phyloP scores from a whole-genome alignment of 2,888 invertebrate species.

The Eulithis prunata region DNA sequence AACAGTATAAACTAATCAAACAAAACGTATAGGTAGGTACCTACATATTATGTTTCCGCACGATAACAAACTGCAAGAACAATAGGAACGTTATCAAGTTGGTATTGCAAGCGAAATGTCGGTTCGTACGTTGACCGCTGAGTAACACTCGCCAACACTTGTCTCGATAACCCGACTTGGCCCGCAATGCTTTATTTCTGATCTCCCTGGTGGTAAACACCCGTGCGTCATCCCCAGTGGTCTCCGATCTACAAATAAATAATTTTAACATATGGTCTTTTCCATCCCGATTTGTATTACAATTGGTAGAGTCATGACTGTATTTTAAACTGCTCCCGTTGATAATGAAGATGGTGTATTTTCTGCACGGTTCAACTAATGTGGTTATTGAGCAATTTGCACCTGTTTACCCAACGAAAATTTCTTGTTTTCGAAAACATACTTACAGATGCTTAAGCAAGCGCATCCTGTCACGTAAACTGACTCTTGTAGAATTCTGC shows the following conservation, averaged over 20 bases:
- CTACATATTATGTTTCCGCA: slow-evolving; percentile 38
- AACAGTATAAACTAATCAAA: slow-evolving; percentile 40
- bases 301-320: slow-evolving; percentile 42
- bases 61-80: slow-evolving; percentile 58
- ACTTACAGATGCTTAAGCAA: slow-evolving; percentile 8
- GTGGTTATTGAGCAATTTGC: slow-evolving; percentile 39
- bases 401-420: slow-evolving; percentile 33
- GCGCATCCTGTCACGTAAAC: slow-evolving; percentile 22
- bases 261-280: slow-evolving; percentile 60
- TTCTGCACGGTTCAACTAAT: slow-evolving; percentile 47
- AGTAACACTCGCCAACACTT: slow-evolving; percentile 59
- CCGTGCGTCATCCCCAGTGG: slow-evolving; percentile 76
- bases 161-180: slow-evolving; percentile 70
- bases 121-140: slow-evolving; percentile 70
- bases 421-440: slow-evolving; percentile 20
- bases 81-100: slow-evolving; percentile 68
- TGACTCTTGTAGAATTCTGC: slow-evolving; percentile 17
- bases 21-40: slow-evolving; percentile 40
- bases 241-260: slow-evolving; percentile 74
- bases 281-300: slow-evolving; percentile 45
- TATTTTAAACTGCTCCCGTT: slow-evolving; percentile 35
- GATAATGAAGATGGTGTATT: slow-evolving; percentile 38
- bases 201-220: slow-evolving; percentile 77
- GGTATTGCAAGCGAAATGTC: slow-evolving; percentile 60
- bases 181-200: slow-evolving; percentile 72